phyloP scores from a whole-genome alignment of 2,797 vertebrate species.

The Enteromius unitaeniatus region DNA sequence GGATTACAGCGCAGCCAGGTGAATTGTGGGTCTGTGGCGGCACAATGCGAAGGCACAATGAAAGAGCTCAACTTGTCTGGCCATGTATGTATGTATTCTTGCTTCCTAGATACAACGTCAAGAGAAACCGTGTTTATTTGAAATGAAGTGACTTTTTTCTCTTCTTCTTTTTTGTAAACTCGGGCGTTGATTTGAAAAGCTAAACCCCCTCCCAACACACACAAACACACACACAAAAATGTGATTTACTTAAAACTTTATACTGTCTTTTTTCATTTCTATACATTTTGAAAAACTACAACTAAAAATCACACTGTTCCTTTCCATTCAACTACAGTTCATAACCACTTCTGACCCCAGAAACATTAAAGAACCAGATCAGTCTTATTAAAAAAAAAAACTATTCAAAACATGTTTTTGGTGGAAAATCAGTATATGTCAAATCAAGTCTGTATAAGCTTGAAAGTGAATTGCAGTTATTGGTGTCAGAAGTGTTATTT shows the following conservation, averaged over 20 bases:
- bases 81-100: slow-evolving; percentile 15
- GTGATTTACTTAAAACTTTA: not conserved
- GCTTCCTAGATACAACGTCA: slow-evolving; percentile 37
- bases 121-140: slow-evolving; percentile 5
- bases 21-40: slow-evolving; percentile 53
- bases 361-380: not conserved
- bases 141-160: slow-evolving; percentile 10
- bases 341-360: not conserved
- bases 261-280: not conserved
- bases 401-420: not conserved
- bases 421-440: not conserved
- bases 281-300: not conserved
- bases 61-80: slow-evolving; percentile 18
- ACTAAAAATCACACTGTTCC: not conserved
- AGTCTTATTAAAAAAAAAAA: not conserved
- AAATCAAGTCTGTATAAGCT: not conserved
- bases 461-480: not conserved
- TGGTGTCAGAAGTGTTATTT: slow-evolving; percentile 1
- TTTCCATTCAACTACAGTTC: not conserved
- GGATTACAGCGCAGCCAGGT: slow-evolving; percentile 65
- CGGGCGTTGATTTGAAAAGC: not conserved
- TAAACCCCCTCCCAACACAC: not conserved
- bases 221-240: not conserved
- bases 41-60: not conserved
- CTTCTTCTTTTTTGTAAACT: not conserved